A percentile compares a stretch with the other conserved stretches of the same genome.
Evolutionary conservation across 2,113 vertebrate species (phyloP).

Genomic region (Scomber colias): DNA sequence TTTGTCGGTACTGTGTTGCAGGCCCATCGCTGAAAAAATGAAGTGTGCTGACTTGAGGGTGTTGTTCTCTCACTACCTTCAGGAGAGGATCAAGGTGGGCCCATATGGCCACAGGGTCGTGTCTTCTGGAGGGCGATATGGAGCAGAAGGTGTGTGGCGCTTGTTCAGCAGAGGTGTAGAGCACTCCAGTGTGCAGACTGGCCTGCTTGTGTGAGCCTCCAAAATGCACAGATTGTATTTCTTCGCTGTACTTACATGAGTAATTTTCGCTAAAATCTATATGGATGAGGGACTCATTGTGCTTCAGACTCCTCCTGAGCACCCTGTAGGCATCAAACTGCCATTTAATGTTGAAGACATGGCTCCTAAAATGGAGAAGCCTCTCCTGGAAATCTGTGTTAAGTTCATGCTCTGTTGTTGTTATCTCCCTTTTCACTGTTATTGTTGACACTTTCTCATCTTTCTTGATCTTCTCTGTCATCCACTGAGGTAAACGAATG

Average conservation of each 20-base stretch:
- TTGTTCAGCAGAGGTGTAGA: slow-evolving; percentile 31
- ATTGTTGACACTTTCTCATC: no score
- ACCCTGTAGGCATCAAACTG: no score
- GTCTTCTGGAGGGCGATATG: slow-evolving; percentile 48
- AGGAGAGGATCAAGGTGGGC: slow-evolving; percentile 50
- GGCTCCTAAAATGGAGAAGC: no score
- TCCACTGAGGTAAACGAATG: no score
- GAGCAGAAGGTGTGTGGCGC: slow-evolving; percentile 36
- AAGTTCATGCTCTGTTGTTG: no score
- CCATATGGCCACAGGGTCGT: slow-evolving; percentile 42
- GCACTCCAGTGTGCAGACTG: slow-evolving; percentile 49
- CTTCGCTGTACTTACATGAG: slow-evolving; percentile 18
- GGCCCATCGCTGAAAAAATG: slow-evolving; percentile 18
- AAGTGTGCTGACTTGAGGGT: slow-evolving; percentile 16
- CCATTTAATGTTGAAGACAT: no score
- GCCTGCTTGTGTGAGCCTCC: slow-evolving; percentile 48
- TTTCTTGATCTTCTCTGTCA: no score
- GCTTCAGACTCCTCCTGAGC: no score
- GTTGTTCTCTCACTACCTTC: slow-evolving; percentile 2
- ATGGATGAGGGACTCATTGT: no score
- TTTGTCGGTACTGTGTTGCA: slow-evolving; percentile 22
- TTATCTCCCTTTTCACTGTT: no score
- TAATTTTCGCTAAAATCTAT: slow-evolving; percentile 6
- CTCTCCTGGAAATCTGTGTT: no score
- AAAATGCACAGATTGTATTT: slow-evolving; percentile 49